phyloP scores from a whole-genome alignment of 1,140 invertebrate species.

The Parapsyche elsis region DNA sequence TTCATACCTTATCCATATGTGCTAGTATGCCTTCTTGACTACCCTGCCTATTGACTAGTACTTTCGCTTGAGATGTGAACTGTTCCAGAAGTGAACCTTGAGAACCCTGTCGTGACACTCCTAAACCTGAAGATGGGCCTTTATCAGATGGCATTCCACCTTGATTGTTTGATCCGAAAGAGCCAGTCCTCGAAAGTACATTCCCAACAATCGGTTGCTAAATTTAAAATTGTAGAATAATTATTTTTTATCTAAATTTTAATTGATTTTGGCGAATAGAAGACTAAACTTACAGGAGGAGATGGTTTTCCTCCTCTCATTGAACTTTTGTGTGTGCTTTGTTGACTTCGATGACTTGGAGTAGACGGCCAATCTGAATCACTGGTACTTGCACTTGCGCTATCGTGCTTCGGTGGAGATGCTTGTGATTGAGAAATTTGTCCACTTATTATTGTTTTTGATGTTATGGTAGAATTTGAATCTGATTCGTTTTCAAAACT shows the following conservation, averaged over 20 bases:
- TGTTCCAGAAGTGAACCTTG: constrained; percentile 87
- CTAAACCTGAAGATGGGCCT: constrained; percentile 59
- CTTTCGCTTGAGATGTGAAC: constrained; percentile 86
- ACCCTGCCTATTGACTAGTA: constrained; percentile 85
- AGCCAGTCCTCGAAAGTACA: constrained; percentile 72
- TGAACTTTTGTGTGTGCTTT: constrained; percentile 60
- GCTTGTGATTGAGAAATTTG: constrained; percentile 61
- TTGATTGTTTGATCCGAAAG: constrained; percentile 68
- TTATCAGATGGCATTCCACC: constrained; percentile 50
- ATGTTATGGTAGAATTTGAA: constrained; percentile 78
- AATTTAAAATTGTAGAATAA: too few relatives aligned
- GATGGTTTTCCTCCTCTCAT: constrained; percentile 56
- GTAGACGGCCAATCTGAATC: constrained; percentile 69
- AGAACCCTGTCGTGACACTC: constrained; percentile 77
- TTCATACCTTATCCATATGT: constrained; percentile 87
- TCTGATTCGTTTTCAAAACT: constrained; percentile 78
- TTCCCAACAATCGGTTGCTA: constrained; percentile 72
- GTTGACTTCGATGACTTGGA: constrained; percentile 64
- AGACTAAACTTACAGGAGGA: constrained; percentile 57
- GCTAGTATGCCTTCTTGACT: constrained; percentile 90
- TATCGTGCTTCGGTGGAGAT: constrained; percentile 54
- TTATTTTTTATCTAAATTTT: constrained; percentile 3
- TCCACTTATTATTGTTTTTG: constrained; percentile 74
- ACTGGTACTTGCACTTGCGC: constrained; percentile 58
- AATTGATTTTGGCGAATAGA: constrained; percentile 3